Evolutionary conservation across 2,797 vertebrate species (phyloP).

Genomic region (Gobio occitaniae): DNA sequence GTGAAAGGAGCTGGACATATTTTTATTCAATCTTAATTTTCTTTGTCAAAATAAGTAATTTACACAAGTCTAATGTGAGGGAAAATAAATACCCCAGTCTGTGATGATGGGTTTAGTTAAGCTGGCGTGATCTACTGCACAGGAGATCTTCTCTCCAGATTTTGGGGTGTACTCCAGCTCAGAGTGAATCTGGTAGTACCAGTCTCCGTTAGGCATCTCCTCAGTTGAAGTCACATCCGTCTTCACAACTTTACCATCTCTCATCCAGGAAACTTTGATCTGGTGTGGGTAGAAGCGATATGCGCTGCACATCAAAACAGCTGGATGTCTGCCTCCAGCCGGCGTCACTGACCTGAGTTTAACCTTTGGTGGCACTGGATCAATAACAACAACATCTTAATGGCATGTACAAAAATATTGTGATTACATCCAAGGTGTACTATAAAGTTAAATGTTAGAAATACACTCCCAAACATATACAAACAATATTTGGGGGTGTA

Average conservation of each 20-base stretch:
- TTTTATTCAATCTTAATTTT: not conserved
- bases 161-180: slow-evolving; percentile 63
- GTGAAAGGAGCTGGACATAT: slow-evolving; percentile 69
- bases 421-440: not conserved
- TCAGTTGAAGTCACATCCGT: slow-evolving; percentile 26
- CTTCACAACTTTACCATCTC: slow-evolving; percentile 51
- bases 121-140: slow-evolving; percentile 65
- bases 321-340: not conserved
- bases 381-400: not conserved
- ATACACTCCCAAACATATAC: not conserved
- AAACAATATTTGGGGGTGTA: not conserved
- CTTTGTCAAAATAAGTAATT: not conserved
- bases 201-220: slow-evolving; percentile 68
- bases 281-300: slow-evolving; percentile 16
- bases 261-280: slow-evolving; percentile 65
- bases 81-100: slow-evolving; percentile 66
- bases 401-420: not conserved
- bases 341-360: slow-evolving; percentile 50
- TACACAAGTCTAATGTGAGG: not conserved
- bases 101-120: slow-evolving; percentile 28
- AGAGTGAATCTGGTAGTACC: slow-evolving; percentile 72
- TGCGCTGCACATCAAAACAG: slow-evolving; percentile 43
- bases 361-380: slow-evolving; percentile 61
- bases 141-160: slow-evolving; percentile 68
- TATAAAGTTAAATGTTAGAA: not conserved